Base-by-base conservation (phyloP, 2,888 invertebrate genomes). In the Rambutsinella grinnellia region DNA sequence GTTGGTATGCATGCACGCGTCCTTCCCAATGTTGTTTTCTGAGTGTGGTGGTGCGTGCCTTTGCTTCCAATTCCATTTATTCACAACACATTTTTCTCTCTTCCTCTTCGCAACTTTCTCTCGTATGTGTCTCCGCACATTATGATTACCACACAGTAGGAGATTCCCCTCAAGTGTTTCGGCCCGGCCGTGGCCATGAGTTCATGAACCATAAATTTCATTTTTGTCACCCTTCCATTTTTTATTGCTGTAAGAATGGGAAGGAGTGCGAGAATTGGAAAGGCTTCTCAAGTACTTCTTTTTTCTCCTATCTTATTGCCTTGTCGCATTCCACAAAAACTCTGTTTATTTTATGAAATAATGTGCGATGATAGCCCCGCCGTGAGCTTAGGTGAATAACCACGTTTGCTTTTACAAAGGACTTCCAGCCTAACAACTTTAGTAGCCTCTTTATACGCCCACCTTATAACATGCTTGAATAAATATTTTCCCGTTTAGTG, bases 181-280 rank as follows among this genome's bases (percentile, higher is more conserved):
- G 63, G 49, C 63, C n/a, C 13, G 13, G 36, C 36, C 62, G 62
- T 62, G 68, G 57, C 62, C 71, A 67, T 65, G 63, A 76, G 79
- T 79, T 79, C 79, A 79, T 79, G 75, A 71, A 68, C 76, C 79
- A 79, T 79, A 79, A 79, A 79, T 79, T 72, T 76, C 71, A 75
- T 76, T 79, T 76, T 72, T 79, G 79, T 79, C 79, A 79, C 79
- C 79, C 79, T 74, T 72, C 62, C 67, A 54, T 23, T 60, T 65
- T 63, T 47, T 27, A 21, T 24, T 8, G 28, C 23, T 21, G 15
- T 8, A 63, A 26, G 15, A 28, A 15, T 28, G n/a, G 21, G 27
- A 15, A 28, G 49, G 49, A 44, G 47, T 10, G 53, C n/a, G 27
- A 1, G 28, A 49, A 13, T 10, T 44, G 44, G 10, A 13, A 6